A percentile compares a stretch with the other conserved stretches of the same genome.
phyloP scores from a whole-genome alignment of 1,140 invertebrate species.

The Lamellibrachia luymesi region DNA sequence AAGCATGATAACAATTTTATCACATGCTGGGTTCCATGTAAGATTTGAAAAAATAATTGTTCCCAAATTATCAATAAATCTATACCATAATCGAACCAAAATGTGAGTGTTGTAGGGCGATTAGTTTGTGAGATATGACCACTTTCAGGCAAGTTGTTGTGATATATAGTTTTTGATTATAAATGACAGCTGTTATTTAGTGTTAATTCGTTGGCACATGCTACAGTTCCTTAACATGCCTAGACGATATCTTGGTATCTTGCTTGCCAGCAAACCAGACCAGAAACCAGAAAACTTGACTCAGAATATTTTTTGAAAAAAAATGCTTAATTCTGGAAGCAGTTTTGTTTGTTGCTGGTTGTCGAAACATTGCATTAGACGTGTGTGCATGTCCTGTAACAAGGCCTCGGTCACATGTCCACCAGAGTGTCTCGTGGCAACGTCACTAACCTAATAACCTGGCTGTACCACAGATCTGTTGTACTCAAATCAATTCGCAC shows the following conservation, averaged over 20 bases:
- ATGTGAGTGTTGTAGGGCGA: neutral
- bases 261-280: neutral
- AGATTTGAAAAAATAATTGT: neutral
- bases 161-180: neutral
- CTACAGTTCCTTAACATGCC: neutral
- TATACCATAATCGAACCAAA: neutral
- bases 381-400: neutral
- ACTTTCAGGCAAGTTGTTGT: neutral
- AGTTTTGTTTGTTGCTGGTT: neutral
- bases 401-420: neutral
- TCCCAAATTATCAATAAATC: neutral
- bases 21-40: neutral
- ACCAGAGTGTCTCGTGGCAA: neutral
- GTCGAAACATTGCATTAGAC: neutral
- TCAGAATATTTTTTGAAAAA: too few relatives aligned
- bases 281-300: neutral
- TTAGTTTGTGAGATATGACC: neutral
- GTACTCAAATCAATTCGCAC: neutral
- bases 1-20: neutral
- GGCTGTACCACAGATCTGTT: neutral
- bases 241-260: neutral
- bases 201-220: neutral
- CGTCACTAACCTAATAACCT: neutral
- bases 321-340: neutral
- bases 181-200: neutral